Base-by-base conservation (phyloP, 2,888 invertebrate genomes). In the Drosophila algonquin region DNA sequence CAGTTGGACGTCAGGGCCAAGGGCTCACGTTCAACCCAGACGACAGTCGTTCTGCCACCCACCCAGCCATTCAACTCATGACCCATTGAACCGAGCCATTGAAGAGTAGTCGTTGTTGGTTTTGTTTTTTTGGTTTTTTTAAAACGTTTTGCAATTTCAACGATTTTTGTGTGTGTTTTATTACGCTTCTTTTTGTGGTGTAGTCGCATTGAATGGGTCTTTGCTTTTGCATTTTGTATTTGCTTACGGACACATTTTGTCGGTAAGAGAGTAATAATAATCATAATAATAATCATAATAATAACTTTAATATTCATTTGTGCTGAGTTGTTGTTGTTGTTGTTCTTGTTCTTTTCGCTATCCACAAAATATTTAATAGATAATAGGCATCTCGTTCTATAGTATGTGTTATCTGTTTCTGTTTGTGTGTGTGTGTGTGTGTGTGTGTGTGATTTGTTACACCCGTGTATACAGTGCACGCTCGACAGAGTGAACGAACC, bases 141-240 rank as follows among this genome's bases (percentile, higher is more conserved):
- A 76, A 61, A 80, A 73, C 60, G 69, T 70, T 82, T 45, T 63
- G 63, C 73, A 73, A 79, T 79, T 76, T 58, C 65, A 76, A 82
- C 82, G 80, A 79, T 73, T 75, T 40, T 30, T 30, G 24, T 30
- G 30, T 30, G 24, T 24, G 35, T 40, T 72, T 72, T 73, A 77
- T 74, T 76, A 53, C 62, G 64, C 76, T 76, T 61, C 48, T n/a
- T 21, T 27, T 47, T 46, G 44, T 40, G 16, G 40, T 40, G 9
- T 54, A 44, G 56, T 64, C 35, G 24, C 64, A 50, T 61, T 58
- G 44, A 70, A 69, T 76, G 73, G 69, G 48, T 27, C 21, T 16
- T 51, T 35, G 47, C 52, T 54, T 50, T 55, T 30, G 57, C n/a
- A 51, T 35, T 40, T 40, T 32, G 32, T 2, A 32, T 32, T 32